These are phyloP conservation scores for Procambarus virginalis DNA, from an alignment of 1,140 invertebrate genomes.

Conservation along the genomic window DNA sequence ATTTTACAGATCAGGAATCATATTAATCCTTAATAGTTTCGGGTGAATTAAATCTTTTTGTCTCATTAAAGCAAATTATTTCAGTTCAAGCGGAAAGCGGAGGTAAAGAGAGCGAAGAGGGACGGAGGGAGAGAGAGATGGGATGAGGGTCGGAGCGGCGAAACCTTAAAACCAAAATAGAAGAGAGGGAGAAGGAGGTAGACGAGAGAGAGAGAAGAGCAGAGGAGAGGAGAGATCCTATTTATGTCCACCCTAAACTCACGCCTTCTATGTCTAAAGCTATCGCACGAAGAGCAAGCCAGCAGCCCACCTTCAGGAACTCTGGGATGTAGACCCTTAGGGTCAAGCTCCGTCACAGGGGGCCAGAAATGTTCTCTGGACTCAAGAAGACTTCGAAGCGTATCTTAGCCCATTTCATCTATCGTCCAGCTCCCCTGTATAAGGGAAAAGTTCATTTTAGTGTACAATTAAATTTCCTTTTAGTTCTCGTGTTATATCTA, in stretches of 20 bases:
- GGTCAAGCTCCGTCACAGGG: slow-evolving; percentile 80
- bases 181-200: neutral
- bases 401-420: slow-evolving; percentile 83
- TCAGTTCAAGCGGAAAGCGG: too few relatives aligned
- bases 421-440: slow-evolving; percentile 81
- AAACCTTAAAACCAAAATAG: too few relatives aligned
- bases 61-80: too few relatives aligned
- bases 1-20: too few relatives aligned
- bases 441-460: slow-evolving; percentile 31
- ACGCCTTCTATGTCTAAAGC: too few relatives aligned
- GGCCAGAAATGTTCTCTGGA: slow-evolving; percentile 83
- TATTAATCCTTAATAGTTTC: too few relatives aligned
- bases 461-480: too few relatives aligned
- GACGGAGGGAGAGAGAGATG: neutral
- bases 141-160: too few relatives aligned
- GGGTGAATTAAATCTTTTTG: too few relatives aligned
- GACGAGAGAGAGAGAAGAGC: slow-evolving; percentile 3
- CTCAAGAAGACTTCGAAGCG: slow-evolving; percentile 83
- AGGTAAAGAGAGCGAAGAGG: too few relatives aligned
- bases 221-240: neutral
- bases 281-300: neutral
- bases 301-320: slow-evolving; percentile 72
- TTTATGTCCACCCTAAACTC: neutral
- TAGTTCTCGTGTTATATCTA: too few relatives aligned
- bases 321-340: slow-evolving; percentile 81